These are phyloP conservation scores for Sympetrum striolatum DNA, from an alignment of 2,888 invertebrate genomes.

Conservation along the genomic window DNA sequence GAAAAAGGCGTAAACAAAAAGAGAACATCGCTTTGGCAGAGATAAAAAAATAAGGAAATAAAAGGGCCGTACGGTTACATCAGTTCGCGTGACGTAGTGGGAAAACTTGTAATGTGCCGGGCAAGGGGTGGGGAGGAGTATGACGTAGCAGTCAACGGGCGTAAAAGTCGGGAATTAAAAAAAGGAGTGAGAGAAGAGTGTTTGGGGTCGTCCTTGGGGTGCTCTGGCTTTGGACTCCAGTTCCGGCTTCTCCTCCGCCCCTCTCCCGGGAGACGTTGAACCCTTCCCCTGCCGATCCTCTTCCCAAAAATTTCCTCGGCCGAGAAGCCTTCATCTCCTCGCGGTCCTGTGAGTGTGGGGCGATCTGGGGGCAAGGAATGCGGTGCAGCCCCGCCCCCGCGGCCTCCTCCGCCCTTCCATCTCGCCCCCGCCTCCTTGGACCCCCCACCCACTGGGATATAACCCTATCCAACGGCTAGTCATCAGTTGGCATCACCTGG, in stretches of 20 bases:
- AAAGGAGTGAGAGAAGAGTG: background rate
- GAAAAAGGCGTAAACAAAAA: background rate
- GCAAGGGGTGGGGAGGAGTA: background rate
- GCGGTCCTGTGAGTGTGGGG: conserved; percentile 10
- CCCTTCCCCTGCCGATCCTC: background rate
- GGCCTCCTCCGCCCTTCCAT: conserved; percentile 11
- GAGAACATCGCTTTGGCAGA: background rate
- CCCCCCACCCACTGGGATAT: background rate
- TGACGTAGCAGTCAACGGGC: background rate
- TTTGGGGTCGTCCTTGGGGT: conserved; percentile 7
- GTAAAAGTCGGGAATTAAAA: background rate
- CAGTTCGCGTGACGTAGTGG: background rate
- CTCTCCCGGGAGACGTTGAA: background rate
- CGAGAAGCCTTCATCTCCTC: background rate
- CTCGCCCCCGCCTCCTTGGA: background rate
- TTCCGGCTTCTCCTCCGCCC: conserved; percentile 14
- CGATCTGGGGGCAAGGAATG: conserved; percentile 40
- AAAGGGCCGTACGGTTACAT: background rate
- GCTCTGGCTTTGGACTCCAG: conserved; percentile 30
- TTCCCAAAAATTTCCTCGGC: background rate
- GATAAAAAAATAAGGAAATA: background rate
- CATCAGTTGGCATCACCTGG: conserved; percentile 38
- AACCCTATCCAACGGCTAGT: background rate
- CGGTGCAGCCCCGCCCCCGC: conserved; percentile 39
- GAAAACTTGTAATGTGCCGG: background rate